Conservation (phyloP, 2,113 vertebrate genomes). For the Hyperoodon ampullatus region DNA sequence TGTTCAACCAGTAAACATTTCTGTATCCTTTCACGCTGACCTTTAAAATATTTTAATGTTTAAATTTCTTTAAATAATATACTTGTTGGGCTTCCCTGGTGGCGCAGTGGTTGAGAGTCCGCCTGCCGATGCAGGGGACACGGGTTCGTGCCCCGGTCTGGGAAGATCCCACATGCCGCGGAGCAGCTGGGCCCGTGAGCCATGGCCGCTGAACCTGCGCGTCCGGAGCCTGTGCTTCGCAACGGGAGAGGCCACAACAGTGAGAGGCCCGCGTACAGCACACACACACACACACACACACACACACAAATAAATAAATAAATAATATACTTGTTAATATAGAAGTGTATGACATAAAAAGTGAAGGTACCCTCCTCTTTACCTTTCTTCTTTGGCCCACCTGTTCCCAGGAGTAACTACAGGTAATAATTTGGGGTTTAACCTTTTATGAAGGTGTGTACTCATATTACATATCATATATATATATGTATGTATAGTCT, state of each 20-base stretch:
- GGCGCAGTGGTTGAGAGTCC: too few species aligned
- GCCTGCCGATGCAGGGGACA: too few species aligned
- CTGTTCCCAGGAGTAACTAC: background rate
- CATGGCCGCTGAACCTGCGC: too few species aligned
- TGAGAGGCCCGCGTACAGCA: too few species aligned
- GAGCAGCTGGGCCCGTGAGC: too few species aligned
- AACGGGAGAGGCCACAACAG: too few species aligned
- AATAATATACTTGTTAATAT: background rate
- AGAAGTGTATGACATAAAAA: background rate
- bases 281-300: too few species aligned
- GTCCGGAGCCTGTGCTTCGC: too few species aligned
- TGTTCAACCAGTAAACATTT: background rate
- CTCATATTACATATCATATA: background rate
- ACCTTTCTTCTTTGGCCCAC: background rate
- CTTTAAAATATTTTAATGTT: constrained; percentile 16
- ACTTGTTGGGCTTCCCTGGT: too few species aligned
- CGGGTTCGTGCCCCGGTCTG: too few species aligned
- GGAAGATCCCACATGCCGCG: too few species aligned
- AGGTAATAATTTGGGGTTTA: background rate
- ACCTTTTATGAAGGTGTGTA: background rate
- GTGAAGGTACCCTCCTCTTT: background rate
- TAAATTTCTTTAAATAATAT: background rate
- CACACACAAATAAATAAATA: too few species aligned
- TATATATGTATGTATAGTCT: background rate
- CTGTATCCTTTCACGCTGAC: background rate